Base-by-base conservation (phyloP, 2,888 invertebrate genomes). In the Leptinotarsa haldemani region DNA sequence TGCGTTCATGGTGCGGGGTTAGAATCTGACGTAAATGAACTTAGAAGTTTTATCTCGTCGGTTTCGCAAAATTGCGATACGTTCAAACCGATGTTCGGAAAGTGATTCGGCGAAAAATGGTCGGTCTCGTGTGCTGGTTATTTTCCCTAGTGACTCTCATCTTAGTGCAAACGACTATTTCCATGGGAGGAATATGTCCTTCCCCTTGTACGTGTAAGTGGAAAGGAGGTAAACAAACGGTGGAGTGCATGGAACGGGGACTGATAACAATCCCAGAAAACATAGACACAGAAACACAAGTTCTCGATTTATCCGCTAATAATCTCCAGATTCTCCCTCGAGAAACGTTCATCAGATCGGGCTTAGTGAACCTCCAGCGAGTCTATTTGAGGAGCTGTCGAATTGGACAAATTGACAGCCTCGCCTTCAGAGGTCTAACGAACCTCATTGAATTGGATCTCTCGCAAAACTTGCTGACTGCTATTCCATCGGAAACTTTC, bases 201-300 rank as follows among this genome's bases (percentile, higher is more conserved):
- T 90, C 90, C 61, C 92, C 93, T 81, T 97, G 97, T 88, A 91
- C 92, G 83, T 97, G 97, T 89, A 97, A 96, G 88, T 97, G 97
- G 97, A 96, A 96, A 88, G 93, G 94, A 83, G 97, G 97, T 81
- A 97, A 97, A 88, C 95, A 95, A 87, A 95, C 96, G 68, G 97
- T 96, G 76, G 96, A 96, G 88, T 97, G 97, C 88, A 92, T 93
- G 85, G 93, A 95, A 87, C 93, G 94, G 74, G 92, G 92, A 74
- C 90, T 97, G 79, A 95, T 94, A 83, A 93, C 93, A 71, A 93
- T 97, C 80, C 97, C 97, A 65, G 93, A 94, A 83, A 93, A 93
- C 83, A 93, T 96, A 80, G 95, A 96, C 87, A 92, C 94, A 58
- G 95, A 94, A 82, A 97, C 97, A 50, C 97, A 97, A 89, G 96